These are phyloP conservation scores for Dicyrtomina minuta DNA, from an alignment of 2,888 invertebrate species.

Conservation along the genomic window DNA sequence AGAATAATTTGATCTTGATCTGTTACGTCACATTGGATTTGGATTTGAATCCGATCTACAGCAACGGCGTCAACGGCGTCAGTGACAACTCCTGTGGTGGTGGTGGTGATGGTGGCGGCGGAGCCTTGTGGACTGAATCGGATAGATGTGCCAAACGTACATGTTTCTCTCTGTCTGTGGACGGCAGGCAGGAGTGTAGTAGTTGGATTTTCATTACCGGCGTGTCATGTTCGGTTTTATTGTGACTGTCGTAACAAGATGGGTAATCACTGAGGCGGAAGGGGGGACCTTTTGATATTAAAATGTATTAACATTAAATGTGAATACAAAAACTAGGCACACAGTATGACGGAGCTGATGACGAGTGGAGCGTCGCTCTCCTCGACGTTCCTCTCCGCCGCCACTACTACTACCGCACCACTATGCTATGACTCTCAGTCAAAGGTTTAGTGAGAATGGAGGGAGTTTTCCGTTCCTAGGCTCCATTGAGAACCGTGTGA, in stretches of 20 bases:
- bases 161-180: background rate
- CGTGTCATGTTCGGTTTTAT: slow-evolving; percentile 4
- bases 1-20: slow-evolving; percentile 2
- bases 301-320: slow-evolving; percentile 13
- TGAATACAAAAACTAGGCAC: background rate
- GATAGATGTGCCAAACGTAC: background rate
- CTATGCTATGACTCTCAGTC: background rate
- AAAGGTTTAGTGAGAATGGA: slow-evolving; percentile 21
- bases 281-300: slow-evolving; percentile 31
- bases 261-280: slow-evolving; percentile 31
- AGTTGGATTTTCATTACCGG: slow-evolving; percentile 7
- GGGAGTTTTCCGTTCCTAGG: slow-evolving; percentile 12
- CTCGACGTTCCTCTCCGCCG: too few species aligned
- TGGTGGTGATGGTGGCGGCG: background rate
- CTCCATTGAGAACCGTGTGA: background rate
- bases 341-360: too few species aligned
- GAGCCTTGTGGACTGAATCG: too few species aligned
- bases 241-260: slow-evolving; percentile 24
- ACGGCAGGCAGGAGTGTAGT: background rate
- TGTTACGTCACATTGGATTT: background rate
- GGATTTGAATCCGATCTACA: too few species aligned
- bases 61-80: too few species aligned
- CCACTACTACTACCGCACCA: background rate
- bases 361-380: too few species aligned
- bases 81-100: background rate